Conservation (phyloP, 2,888 invertebrate genomes). For the Nemurella pictetii region DNA sequence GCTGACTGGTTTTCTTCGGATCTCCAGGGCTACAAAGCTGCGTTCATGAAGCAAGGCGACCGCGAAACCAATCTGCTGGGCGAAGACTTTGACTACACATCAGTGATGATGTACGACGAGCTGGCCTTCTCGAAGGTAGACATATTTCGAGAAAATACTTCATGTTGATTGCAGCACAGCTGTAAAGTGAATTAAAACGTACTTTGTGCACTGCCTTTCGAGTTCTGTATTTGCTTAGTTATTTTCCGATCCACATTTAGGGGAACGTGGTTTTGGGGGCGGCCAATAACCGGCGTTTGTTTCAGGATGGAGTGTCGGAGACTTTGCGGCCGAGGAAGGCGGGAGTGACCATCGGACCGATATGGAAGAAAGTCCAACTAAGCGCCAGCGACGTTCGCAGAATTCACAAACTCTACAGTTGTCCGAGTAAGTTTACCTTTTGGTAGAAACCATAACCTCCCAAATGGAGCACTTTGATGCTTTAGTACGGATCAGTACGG, state of each 20-base stretch:
- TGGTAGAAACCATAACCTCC: no score
- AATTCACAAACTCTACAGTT: conserved; percentile 45
- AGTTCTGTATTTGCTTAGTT: no score
- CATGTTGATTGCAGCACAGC: no score
- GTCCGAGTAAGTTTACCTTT: conserved; percentile 38
- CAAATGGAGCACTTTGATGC: no score
- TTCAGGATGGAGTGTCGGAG: conserved; percentile 46
- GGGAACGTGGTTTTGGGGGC: no score
- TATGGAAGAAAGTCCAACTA: conserved; percentile 47
- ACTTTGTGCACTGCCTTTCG: no score
- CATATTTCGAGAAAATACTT: no score
- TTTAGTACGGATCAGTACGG: no score
- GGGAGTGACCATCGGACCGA: conserved; percentile 47
- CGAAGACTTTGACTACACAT: conserved; percentile 52
- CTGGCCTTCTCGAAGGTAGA: conserved; percentile 53
- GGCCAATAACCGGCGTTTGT: not conserved
- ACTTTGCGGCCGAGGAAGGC: conserved; percentile 45
- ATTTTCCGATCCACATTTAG: no score
- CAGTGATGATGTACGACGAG: conserved; percentile 55
- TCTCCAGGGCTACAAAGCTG: conserved; percentile 44
- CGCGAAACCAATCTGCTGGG: conserved; percentile 44
- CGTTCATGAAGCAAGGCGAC: conserved; percentile 44
- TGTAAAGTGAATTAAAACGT: no score
- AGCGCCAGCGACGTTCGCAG: conserved; percentile 46
- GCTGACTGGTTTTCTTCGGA: no score